These are phyloP conservation scores for Parelbella ahira DNA, from an alignment of 2,888 invertebrate genomes.

Conservation along the genomic window DNA sequence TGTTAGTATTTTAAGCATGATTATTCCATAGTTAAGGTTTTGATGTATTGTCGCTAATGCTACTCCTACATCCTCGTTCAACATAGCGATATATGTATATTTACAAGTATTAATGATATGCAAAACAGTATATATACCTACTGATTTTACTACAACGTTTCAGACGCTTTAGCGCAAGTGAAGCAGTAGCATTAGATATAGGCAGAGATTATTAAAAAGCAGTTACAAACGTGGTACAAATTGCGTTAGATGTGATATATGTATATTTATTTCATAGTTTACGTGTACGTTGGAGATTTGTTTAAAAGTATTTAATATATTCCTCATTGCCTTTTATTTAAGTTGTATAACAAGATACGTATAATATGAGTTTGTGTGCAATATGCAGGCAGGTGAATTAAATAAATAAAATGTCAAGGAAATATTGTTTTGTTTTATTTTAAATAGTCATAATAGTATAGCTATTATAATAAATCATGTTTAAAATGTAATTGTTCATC, in stretches of 20 bases:
- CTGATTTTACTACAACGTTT: too few species aligned
- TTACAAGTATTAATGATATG: too few species aligned
- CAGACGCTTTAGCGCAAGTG: too few species aligned
- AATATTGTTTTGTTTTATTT: slow-evolving; percentile 16
- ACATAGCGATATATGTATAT: too few species aligned
- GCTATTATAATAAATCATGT: too few species aligned
- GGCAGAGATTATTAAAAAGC: background rate
- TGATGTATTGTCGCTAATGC: too few species aligned
- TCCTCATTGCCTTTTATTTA: slow-evolving; percentile 31
- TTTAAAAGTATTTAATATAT: slow-evolving; percentile 27
- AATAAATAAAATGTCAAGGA: slow-evolving; percentile 1
- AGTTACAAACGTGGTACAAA: slow-evolving; percentile 52
- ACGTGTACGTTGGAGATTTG: slow-evolving; percentile 34
- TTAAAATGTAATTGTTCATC: too few species aligned
- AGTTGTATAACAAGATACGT: slow-evolving; percentile 29
- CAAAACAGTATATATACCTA: too few species aligned
- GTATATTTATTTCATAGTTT: slow-evolving; percentile 44
- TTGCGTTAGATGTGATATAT: slow-evolving; percentile 58
- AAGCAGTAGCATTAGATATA: too few species aligned
- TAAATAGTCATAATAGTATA: too few species aligned
- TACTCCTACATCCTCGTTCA: too few species aligned
- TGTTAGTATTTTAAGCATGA: slow-evolving; percentile 24
- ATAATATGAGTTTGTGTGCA: slow-evolving; percentile 28
- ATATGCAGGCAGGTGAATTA: slow-evolving; percentile 21
- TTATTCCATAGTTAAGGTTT: slow-evolving; percentile 27